phyloP scores from a whole-genome alignment of 2,888 invertebrate species.

The Chloroclysta siterata region DNA sequence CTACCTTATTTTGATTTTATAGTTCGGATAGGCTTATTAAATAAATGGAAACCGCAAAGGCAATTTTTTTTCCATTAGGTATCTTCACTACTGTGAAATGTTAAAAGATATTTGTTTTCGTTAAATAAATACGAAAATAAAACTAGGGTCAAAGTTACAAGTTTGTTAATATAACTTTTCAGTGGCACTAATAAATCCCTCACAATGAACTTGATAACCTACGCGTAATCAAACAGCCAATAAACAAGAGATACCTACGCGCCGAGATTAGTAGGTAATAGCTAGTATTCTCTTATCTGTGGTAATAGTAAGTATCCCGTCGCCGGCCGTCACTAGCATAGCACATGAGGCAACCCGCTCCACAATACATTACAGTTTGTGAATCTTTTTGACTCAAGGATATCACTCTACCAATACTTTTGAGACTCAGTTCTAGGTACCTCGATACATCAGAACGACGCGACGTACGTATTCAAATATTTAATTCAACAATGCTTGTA shows the following conservation, averaged over 20 bases:
- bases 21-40: too few species aligned
- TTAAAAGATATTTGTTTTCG: too few species aligned
- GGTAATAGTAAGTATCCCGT: background rate
- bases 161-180: background rate
- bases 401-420: background rate
- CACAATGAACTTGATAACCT: conserved; percentile 12
- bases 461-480: conserved; percentile 22
- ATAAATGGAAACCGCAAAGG: too few species aligned
- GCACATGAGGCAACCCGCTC: background rate
- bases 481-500: conserved; percentile 13
- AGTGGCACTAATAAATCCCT: background rate
- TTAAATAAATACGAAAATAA: too few species aligned
- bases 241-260: conserved; percentile 8
- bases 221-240: conserved; percentile 13
- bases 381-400: conserved; percentile 10
- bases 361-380: background rate
- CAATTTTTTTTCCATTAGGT: too few species aligned
- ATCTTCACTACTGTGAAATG: too few species aligned
- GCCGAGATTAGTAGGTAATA: too few species aligned
- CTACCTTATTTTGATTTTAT: too few species aligned
- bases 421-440: conserved; percentile 12
- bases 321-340: too few species aligned
- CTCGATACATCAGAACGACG: conserved; percentile 1
- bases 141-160: background rate
- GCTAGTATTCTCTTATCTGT: too few species aligned